A percentile compares a stretch with the other conserved stretches of the same genome.
These are phyloP conservation scores for Parnassius mnemosyne DNA, from an alignment of 2,888 invertebrate species.

Conservation along the genomic window DNA sequence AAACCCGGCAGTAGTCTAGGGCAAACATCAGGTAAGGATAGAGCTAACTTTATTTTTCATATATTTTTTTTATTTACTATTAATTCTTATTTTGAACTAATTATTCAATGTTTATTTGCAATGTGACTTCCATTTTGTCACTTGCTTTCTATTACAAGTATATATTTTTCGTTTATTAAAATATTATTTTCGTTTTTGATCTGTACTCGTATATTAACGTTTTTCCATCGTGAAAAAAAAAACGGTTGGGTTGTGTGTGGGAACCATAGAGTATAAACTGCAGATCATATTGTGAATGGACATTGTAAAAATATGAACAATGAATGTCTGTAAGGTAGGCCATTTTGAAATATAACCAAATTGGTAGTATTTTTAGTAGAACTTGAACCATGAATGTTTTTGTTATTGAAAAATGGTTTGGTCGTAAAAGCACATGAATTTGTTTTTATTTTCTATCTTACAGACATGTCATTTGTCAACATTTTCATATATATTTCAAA, in stretches of 20 bases:
- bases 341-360: conserved; percentile 51
- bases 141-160: conserved; percentile 46
- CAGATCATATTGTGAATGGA: conserved; percentile 76
- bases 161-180: conserved; percentile 29
- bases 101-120: conserved; percentile 72
- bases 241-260: conserved; percentile 31
- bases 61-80: conserved; percentile 28
- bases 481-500: conserved; percentile 37
- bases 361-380: conserved; percentile 42
- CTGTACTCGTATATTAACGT: conserved; percentile 15
- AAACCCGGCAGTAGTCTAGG: conserved; percentile 70
- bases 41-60: background rate
- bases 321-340: conserved; percentile 80
- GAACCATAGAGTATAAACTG: conserved; percentile 43
- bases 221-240: conserved; percentile 30
- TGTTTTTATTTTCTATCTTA: conserved; percentile 60
- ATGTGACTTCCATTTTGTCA: conserved; percentile 71
- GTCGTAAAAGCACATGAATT: conserved; percentile 23
- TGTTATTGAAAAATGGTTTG: conserved; percentile 31
- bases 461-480: conserved; percentile 67
- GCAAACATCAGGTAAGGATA: conserved; percentile 69
- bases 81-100: conserved; percentile 40
- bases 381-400: conserved; percentile 73
- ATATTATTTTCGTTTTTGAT: conserved; percentile 27
- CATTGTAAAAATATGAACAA: conserved; percentile 56